Evolutionary conservation across 2,113 vertebrate genomes (phyloP).

Genomic region (Acrocephalus kingi): DNA sequence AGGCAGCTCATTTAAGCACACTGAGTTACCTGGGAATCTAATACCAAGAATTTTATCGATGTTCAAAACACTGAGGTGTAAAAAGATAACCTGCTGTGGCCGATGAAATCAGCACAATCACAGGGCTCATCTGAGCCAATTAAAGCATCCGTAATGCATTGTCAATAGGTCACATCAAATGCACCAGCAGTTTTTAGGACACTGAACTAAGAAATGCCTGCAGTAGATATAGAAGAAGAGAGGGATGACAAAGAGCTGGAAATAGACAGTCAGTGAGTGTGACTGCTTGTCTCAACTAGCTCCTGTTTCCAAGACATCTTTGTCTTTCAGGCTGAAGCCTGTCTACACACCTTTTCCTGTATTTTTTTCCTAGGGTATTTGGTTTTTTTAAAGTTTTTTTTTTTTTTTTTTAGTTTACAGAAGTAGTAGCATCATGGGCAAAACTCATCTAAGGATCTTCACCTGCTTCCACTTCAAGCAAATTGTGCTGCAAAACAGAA

Average conservation of each 20-base stretch:
- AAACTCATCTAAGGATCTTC: not conserved
- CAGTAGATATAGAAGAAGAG: not conserved
- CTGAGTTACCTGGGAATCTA: not conserved
- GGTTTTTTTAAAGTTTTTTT: not conserved
- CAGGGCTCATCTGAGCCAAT: not conserved
- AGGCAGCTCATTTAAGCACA: not conserved
- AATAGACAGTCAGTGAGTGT: not conserved
- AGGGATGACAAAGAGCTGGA: not conserved
- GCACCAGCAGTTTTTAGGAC: not conserved
- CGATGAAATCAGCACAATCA: not conserved
- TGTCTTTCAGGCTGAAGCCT: not conserved
- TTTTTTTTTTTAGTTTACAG: not conserved
- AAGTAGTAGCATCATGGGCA: not conserved
- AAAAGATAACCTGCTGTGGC: not conserved
- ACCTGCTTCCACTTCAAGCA: slow-evolving; percentile 25
- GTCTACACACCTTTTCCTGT: not conserved
- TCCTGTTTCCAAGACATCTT: not conserved
- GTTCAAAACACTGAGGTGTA: not conserved
- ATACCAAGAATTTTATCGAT: not conserved
- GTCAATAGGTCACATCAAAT: not conserved
- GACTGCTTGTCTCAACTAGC: not conserved
- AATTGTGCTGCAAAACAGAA: slow-evolving; percentile 9
- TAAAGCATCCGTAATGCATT: not conserved
- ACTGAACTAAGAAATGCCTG: not conserved
- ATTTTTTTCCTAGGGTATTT: not conserved